Percentiles rank a stretch among this genome's conserved stretches.
These are phyloP conservation scores for Euleptes europaea DNA, from an alignment of 2,113 vertebrate genomes.

Conservation along the genomic window DNA sequence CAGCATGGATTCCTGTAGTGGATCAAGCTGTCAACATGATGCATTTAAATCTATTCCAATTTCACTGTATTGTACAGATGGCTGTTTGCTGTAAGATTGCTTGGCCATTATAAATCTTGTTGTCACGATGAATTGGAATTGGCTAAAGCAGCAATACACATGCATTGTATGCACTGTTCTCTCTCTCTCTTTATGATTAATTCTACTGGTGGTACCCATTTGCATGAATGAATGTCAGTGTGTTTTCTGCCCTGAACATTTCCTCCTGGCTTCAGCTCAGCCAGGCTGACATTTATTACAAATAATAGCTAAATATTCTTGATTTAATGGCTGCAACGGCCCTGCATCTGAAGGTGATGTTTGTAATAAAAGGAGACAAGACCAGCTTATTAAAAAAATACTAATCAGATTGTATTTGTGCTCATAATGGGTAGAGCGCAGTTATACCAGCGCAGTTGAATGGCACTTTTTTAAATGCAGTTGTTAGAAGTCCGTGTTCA, in stretches of 20 bases:
- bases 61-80: constrained; percentile 41
- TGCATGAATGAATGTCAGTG: constrained; percentile 83
- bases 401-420: constrained; percentile 76
- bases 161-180: constrained; percentile 59
- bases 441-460: constrained; percentile 56
- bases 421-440: constrained; percentile 63
- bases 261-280: constrained; percentile 78
- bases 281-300: constrained; percentile 82
- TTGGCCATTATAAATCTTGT: constrained; percentile 58
- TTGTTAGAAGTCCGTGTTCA: constrained; percentile 71
- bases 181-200: constrained; percentile 72
- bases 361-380: constrained; percentile 78
- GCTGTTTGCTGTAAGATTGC: constrained; percentile 62
- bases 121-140: constrained; percentile 64
- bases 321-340: constrained; percentile 76
- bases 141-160: constrained; percentile 70
- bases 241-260: constrained; percentile 79
- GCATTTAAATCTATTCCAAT: constrained; percentile 53
- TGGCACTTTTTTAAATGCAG: constrained; percentile 66
- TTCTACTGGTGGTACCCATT: constrained; percentile 75
- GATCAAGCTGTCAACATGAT: constrained; percentile 31
- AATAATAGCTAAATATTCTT: constrained; percentile 85
- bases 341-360: constrained; percentile 76
- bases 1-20: constrained; percentile 3
- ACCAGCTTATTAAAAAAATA: constrained; percentile 69